A percentile compares a stretch with the other conserved stretches of the same genome.
These are phyloP conservation scores for Xanthia icteritia DNA, from an alignment of 2,888 invertebrate genomes.

Conservation along the genomic window DNA sequence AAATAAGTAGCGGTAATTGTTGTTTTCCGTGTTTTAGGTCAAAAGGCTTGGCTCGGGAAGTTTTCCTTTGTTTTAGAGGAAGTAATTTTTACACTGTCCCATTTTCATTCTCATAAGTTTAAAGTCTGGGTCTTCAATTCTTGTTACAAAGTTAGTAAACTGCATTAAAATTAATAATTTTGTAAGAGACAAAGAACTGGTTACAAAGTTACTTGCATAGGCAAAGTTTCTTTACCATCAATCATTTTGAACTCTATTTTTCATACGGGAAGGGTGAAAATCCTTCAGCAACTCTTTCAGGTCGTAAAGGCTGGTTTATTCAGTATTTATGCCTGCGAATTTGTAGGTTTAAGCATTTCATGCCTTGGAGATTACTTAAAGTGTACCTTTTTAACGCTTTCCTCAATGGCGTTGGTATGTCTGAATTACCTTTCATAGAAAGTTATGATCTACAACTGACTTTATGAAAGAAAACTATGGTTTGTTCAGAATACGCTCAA, in stretches of 20 bases:
- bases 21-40: slow-evolving; percentile 62
- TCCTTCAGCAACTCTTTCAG: slow-evolving; percentile 18
- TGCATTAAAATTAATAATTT: slow-evolving; percentile 18
- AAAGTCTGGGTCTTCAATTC: not conserved
- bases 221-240: not conserved
- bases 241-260: slow-evolving; percentile 35
- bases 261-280: slow-evolving; percentile 15
- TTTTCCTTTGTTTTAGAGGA: slow-evolving; percentile 26
- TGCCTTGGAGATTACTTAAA: slow-evolving; percentile 15
- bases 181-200: slow-evolving; percentile 49
- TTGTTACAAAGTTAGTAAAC: slow-evolving; percentile 2
- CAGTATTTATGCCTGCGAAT: slow-evolving; percentile 50
- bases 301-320: slow-evolving; percentile 54
- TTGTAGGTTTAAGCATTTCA: slow-evolving; percentile 51
- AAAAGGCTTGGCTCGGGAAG: slow-evolving; percentile 35
- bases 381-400: slow-evolving; percentile 14
- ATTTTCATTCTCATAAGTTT: not conserved
- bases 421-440: not conserved
- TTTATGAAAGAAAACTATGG: not conserved
- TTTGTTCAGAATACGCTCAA: not conserved
- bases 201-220: slow-evolving; percentile 48
- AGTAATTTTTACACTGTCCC: not conserved
- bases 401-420: not conserved
- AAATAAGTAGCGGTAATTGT: slow-evolving; percentile 42
- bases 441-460: not conserved